These are phyloP conservation scores for Sylvilagus bachmani DNA, from an alignment of 2,113 vertebrate species.

Conservation along the genomic window DNA sequence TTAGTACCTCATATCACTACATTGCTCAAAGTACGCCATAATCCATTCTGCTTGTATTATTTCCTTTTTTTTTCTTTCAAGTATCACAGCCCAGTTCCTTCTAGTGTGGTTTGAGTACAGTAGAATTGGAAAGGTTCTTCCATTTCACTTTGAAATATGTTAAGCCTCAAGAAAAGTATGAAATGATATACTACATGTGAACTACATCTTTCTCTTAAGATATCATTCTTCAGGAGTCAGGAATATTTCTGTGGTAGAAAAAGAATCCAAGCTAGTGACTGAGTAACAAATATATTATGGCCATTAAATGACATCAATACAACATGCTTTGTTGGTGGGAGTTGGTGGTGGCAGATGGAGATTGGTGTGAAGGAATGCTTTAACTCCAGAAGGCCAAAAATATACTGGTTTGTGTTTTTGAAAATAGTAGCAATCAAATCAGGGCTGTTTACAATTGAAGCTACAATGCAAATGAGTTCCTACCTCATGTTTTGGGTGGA, in stretches of 20 bases:
- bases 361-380: background rate
- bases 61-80: background rate
- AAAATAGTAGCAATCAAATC: slow-evolving; percentile 15
- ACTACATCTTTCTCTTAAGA: background rate
- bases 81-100: background rate
- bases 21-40: background rate
- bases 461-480: slow-evolving; percentile 13
- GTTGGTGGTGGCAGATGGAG: no score
- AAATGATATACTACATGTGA: background rate
- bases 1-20: background rate
- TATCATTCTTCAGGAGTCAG: background rate
- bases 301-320: slow-evolving; percentile 47
- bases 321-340: background rate
- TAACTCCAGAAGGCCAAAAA: background rate
- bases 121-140: slow-evolving; percentile 14
- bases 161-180: background rate
- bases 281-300: background rate
- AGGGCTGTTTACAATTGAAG: slow-evolving; percentile 17
- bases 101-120: background rate
- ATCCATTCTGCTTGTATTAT: background rate
- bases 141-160: background rate
- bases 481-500: slow-evolving; percentile 24
- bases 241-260: slow-evolving; percentile 30
- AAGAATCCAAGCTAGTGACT: background rate
- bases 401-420: background rate